phyloP scores from a whole-genome alignment of 2,797 vertebrate species.

The Pristis pectinata region DNA sequence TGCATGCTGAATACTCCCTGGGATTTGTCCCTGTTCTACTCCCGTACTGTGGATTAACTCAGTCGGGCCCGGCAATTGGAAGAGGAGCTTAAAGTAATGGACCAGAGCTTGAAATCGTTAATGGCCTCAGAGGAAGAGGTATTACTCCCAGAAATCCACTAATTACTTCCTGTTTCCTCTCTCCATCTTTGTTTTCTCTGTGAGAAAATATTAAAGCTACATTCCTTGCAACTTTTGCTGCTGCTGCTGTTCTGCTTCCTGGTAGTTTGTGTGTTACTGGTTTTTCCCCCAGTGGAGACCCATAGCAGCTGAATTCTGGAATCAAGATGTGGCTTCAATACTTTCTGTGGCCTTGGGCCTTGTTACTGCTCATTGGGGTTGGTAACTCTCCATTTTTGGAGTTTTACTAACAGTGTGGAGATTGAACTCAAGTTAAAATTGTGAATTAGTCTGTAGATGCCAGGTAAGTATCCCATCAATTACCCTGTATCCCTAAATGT shows the following conservation, averaged over 20 bases:
- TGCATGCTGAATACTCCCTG: slow-evolving; percentile 55
- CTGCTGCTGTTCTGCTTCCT: slow-evolving; percentile 45
- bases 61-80: slow-evolving; percentile 86
- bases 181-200: slow-evolving; percentile 41
- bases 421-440: not conserved
- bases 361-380: not conserved
- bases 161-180: slow-evolving; percentile 43
- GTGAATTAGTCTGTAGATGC: not conserved
- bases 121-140: slow-evolving; percentile 97
- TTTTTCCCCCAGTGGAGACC: slow-evolving; percentile 35
- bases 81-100: slow-evolving; percentile 89
- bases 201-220: slow-evolving; percentile 38
- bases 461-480: slow-evolving; percentile 16
- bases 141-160: slow-evolving; percentile 50
- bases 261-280: slow-evolving; percentile 40
- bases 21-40: slow-evolving; percentile 45
- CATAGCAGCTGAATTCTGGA: slow-evolving; percentile 24
- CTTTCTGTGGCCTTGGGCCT: slow-evolving; percentile 14
- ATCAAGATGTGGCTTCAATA: slow-evolving; percentile 30
- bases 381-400: not conserved
- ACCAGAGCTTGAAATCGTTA: slow-evolving; percentile 92
- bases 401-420: not conserved
- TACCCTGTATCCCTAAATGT: not conserved
- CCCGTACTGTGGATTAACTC: slow-evolving; percentile 58
- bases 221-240: slow-evolving; percentile 34